Evolutionary conservation across 1,140 invertebrate genomes (phyloP), one percentile per base, ranked within the genome.

Genomic region (Bombus waltoni): DNA sequence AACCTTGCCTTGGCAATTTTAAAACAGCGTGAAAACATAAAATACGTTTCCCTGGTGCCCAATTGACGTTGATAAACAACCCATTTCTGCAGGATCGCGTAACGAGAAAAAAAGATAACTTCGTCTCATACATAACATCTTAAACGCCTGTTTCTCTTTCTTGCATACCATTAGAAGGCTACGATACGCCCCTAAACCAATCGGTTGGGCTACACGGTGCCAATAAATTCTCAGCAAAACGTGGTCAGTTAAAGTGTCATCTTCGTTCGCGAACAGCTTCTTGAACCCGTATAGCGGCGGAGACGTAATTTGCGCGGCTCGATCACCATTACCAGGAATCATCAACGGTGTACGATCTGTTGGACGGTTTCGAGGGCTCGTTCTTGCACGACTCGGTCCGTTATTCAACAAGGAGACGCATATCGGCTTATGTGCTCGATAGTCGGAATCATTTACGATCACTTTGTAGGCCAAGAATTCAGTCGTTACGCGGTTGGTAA

Each of bases 401-500:
- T 75, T 74, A 83, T 53, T 66, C 42, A 74, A 25, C 42, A 8
- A 5, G n/a, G 6, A 70, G 28, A n/a, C 25, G 15, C 10, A 42
- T 62, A 42, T 42, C 18, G 42, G 13, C 47, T 53, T 53, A 53
- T 53, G 47, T 53, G 28, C 71, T 28, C 59, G 65, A 76, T 66
- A 44, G 47, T 76, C 73, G 35, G 73, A 32, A 57, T 42, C 81
- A 38, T 70, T 84, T 79, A 84, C 75, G 75, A 78, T 57, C 65
- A 32, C 44, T 84, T 79, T 79, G 76, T 79, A 71, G 59, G 53
- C 32, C 22, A 84, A 71, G 83, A 79, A 85, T 74, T 85, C 32
- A 57, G 32, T 66, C 81, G 86, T 89, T 87, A 88, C 59, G 78
- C 72, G 59, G 47, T 57, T 42, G 59, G 62, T 83, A 83, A 89